Conservation (phyloP, 2,888 invertebrate species). For the Zygothrica quintamaculata region DNA sequence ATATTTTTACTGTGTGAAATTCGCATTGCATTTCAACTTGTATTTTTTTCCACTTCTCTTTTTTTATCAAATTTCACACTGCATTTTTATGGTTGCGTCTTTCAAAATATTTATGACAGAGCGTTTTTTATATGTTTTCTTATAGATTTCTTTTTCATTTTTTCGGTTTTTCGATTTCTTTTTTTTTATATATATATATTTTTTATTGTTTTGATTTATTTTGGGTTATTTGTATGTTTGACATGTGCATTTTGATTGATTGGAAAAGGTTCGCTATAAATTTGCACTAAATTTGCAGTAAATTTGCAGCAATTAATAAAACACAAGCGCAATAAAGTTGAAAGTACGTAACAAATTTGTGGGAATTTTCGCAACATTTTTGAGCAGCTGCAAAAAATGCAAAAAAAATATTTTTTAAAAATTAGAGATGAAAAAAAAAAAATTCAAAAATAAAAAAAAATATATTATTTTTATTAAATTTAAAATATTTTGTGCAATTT, state of each 20-base stretch:
- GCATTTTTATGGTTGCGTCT: slow-evolving; percentile 75
- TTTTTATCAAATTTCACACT: slow-evolving; percentile 73
- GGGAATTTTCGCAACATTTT: slow-evolving; percentile 10
- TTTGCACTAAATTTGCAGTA: slow-evolving; percentile 51
- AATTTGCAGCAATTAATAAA: slow-evolving; percentile 73
- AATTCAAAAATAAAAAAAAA: too few relatives aligned
- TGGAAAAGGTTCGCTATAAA: slow-evolving; percentile 42
- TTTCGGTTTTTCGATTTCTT: too few relatives aligned
- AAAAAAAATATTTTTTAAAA: too few relatives aligned
- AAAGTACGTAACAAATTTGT: slow-evolving; percentile 30
- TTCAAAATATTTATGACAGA: slow-evolving; percentile 74
- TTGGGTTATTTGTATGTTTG: slow-evolving; percentile 47
- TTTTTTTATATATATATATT: slow-evolving; percentile 18
- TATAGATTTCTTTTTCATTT: slow-evolving; percentile 25
- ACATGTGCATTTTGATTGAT: slow-evolving; percentile 69
- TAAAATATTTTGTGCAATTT: too few relatives aligned
- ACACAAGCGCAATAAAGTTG: slow-evolving; percentile 34
- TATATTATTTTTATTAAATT: background rate
- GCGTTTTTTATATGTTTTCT: slow-evolving; percentile 57
- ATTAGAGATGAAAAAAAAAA: too few relatives aligned
- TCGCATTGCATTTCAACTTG: slow-evolving; percentile 56
- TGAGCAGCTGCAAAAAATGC: slow-evolving; percentile 23
- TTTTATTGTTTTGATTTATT: slow-evolving; percentile 64
- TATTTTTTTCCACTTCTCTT: slow-evolving; percentile 35
- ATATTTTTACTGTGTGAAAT: slow-evolving; percentile 54